phyloP scores from a whole-genome alignment of 2,797 vertebrate species.

The Anomalospiza imberbis region DNA sequence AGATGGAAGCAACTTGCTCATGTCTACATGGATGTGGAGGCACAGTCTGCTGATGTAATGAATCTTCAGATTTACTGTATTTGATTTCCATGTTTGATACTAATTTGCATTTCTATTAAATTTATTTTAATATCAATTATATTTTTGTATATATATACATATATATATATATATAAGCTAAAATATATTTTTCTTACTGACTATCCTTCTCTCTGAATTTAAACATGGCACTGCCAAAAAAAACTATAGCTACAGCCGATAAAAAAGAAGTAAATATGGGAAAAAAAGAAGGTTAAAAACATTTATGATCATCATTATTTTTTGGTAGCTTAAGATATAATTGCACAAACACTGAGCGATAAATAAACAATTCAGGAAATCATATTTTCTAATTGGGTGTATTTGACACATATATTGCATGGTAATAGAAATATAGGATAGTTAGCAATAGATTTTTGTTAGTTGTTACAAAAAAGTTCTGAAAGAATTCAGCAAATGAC shows the following conservation, averaged over 20 bases:
- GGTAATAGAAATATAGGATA: neutral
- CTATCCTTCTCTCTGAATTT: neutral
- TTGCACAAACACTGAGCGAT: neutral
- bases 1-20: neutral
- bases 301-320: neutral
- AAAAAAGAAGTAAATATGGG: neutral
- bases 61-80: neutral
- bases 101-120: neutral
- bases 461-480: neutral
- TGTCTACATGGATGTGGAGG: neutral
- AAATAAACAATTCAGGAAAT: neutral
- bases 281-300: neutral
- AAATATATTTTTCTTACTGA: neutral
- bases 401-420: neutral
- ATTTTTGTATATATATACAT: too few species aligned
- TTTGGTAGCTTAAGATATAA: neutral
- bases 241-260: neutral
- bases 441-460: neutral
- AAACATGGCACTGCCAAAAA: neutral
- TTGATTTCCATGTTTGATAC: neutral
- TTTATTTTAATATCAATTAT: neutral
- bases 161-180: neutral
- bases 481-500: neutral
- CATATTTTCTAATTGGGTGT: neutral
- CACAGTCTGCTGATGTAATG: neutral